phyloP scores from a whole-genome alignment of 2,113 vertebrate genomes.

The Lasiurus borealis region DNA sequence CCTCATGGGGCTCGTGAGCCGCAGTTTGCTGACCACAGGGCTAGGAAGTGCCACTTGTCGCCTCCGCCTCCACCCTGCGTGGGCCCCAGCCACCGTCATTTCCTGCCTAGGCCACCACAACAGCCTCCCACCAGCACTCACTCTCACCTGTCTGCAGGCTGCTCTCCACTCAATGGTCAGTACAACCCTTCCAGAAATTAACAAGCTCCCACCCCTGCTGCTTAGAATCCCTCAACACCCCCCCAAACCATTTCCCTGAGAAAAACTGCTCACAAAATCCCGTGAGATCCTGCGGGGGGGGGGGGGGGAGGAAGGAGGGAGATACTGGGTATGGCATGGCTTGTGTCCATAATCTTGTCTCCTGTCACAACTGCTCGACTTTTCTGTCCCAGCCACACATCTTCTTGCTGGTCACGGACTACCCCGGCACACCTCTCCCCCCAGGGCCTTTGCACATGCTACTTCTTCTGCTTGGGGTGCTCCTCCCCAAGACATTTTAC shows the following conservation, averaged over 20 bases:
- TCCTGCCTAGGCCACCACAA: rapidly evolving
- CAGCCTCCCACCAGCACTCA: not conserved
- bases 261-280: not conserved
- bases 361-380: no score
- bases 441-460: not conserved
- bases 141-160: not conserved
- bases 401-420: not conserved
- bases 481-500: not conserved
- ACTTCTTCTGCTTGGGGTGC: not conserved
- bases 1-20: no score
- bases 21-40: no score
- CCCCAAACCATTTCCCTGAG: not conserved
- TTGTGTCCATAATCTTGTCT: rapidly evolving
- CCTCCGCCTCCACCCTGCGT: rapidly evolving
- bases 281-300: not conserved
- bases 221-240: not conserved
- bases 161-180: not conserved
- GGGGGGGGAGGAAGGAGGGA: no score
- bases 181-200: not conserved
- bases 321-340: not conserved
- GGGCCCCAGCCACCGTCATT: not conserved
- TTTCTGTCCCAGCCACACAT: not conserved
- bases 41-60: no score
- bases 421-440: not conserved
- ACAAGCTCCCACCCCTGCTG: not conserved